A percentile compares a stretch with the other conserved stretches of the same genome.
Evolutionary conservation across 2,797 vertebrate genomes (phyloP).

Genomic region (Lophura swinhoii): DNA sequence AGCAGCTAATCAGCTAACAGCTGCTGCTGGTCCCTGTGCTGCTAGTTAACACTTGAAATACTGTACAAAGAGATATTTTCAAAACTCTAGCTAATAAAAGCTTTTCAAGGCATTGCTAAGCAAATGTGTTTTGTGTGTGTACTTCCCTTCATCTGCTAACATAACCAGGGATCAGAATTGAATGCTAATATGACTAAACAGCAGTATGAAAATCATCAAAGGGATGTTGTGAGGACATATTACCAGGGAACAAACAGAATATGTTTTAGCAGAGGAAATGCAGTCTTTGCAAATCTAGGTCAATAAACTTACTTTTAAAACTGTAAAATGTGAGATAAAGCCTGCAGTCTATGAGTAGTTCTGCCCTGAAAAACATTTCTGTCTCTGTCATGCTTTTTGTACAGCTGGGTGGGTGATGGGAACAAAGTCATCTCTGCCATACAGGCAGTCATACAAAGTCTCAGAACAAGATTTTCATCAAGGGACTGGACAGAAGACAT

Average conservation of each 20-base stretch:
- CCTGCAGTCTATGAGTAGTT: background rate
- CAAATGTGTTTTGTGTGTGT: background rate
- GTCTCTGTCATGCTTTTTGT: background rate
- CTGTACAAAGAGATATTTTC: constrained; percentile 18
- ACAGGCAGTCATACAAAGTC: background rate
- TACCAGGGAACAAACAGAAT: background rate
- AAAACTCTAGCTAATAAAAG: constrained; percentile 5
- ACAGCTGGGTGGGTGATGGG: background rate
- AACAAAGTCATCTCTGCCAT: background rate
- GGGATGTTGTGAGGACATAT: background rate
- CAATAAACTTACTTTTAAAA: background rate
- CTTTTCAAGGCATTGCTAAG: constrained; percentile 20
- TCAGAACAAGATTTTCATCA: background rate
- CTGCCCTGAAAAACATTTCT: background rate
- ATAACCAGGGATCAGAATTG: background rate
- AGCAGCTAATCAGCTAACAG: constrained; percentile 65
- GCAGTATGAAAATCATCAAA: background rate
- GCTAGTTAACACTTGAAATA: constrained; percentile 55
- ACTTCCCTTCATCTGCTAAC: constrained; percentile 11
- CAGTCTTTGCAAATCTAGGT: background rate
- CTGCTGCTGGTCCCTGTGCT: constrained; percentile 25
- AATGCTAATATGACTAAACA: constrained; percentile 16
- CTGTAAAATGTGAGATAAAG: background rate
- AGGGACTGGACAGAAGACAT: background rate
- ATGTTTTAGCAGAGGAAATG: background rate